These are phyloP conservation scores for Dryobates pubescens DNA, from an alignment of 2,797 vertebrate species.

Conservation along the genomic window DNA sequence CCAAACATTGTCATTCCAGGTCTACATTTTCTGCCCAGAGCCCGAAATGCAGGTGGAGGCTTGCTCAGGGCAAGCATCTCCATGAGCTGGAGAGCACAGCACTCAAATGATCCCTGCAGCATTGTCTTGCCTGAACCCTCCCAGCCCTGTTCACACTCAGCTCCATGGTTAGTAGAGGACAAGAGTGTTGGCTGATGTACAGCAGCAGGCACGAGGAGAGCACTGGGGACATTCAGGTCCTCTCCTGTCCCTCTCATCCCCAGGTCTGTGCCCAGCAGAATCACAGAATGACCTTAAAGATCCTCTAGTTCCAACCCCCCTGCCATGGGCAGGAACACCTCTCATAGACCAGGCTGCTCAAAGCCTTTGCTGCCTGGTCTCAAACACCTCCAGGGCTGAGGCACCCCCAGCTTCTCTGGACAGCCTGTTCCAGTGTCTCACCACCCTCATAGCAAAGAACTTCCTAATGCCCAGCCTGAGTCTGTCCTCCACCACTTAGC, in stretches of 20 bases:
- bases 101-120: neutral
- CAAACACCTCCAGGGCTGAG: too few relatives aligned
- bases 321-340: too few relatives aligned
- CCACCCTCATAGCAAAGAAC: too few relatives aligned
- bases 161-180: accelerated
- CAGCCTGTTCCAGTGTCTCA: too few relatives aligned
- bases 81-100: neutral
- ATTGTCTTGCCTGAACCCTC: neutral
- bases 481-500: neutral
- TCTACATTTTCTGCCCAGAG: neutral
- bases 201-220: accelerated
- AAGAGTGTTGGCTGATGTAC: accelerated
- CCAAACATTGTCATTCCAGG: neutral
- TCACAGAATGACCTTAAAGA: too few relatives aligned
- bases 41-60: neutral
- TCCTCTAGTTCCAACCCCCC: too few relatives aligned
- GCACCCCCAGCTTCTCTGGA: too few relatives aligned
- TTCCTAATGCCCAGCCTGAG: too few relatives aligned
- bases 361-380: too few relatives aligned
- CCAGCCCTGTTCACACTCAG: neutral
- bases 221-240: neutral
- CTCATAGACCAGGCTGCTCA: too few relatives aligned
- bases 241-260: neutral
- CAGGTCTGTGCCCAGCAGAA: neutral
- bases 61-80: neutral